A percentile compares a stretch with the other conserved stretches of the same genome.
Evolutionary conservation across 2,797 vertebrate species (phyloP).

Genomic region (Dendrocincla fuliginosa): DNA sequence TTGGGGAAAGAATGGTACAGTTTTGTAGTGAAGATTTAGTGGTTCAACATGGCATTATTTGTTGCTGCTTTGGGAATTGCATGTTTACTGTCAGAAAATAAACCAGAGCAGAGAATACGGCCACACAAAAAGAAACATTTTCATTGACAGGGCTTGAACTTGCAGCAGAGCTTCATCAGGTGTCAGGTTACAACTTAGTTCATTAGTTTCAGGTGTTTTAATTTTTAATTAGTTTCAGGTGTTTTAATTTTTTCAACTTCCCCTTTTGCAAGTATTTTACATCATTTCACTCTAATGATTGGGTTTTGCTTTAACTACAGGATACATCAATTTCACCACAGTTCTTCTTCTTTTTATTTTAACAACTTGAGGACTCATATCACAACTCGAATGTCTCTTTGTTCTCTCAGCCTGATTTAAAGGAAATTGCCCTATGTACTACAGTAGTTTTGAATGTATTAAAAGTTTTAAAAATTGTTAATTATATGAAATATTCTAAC

Average conservation of each 20-base stretch:
- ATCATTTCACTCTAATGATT: constrained; percentile 11
- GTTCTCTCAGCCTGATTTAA: constrained; percentile 68
- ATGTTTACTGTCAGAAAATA: neutral
- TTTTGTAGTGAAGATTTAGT: neutral
- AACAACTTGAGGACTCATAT: constrained; percentile 42
- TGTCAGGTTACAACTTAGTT: neutral
- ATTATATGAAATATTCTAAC: constrained; percentile 77
- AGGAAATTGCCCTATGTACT: constrained; percentile 74
- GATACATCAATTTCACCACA: constrained; percentile 26
- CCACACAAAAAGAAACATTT: neutral
- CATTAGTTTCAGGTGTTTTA: constrained; percentile 17
- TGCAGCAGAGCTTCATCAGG: neutral
- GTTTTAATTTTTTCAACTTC: constrained; percentile 16
- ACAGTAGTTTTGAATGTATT: constrained; percentile 75
- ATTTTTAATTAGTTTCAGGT: neutral
- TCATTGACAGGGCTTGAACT: neutral
- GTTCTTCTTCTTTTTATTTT: constrained; percentile 47
- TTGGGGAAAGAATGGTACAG: neutral
- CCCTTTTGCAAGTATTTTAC: constrained; percentile 27
- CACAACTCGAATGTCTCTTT: constrained; percentile 53
- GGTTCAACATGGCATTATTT: neutral
- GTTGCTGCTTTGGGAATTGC: neutral
- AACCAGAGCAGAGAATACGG: neutral
- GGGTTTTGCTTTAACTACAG: constrained; percentile 19
- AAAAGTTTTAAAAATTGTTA: constrained; percentile 75